Base-by-base conservation (phyloP, 2,888 invertebrate genomes). In the Scelioninae gen. 1 region DNA sequence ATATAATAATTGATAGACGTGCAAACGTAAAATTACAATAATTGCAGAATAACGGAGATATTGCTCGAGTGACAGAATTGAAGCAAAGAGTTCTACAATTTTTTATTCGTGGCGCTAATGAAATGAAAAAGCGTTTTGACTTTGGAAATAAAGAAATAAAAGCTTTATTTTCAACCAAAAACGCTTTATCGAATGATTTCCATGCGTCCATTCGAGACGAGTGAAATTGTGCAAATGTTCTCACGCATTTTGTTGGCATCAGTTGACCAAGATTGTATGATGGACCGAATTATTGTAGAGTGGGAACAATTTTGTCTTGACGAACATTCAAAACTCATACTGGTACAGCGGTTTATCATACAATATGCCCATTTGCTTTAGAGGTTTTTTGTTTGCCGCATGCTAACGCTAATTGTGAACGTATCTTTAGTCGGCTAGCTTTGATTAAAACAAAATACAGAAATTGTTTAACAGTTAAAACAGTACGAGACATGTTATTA, bases 351-450 rank as follows among this genome's bases (percentile, higher is more conserved):
- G 8, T 60, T n/a, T 60, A 43, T n/a, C 11, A 60, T n/a, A 23
- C 3, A n/a, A 60, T 60, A 9, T 40, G 43, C 6, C 60, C 47
- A 49, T 63, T 63, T 49, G 47, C 63, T 8, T 34, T 63, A 34
- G 63, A 63, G 32, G 16, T 63, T 1, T 11, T 63, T 32, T 63
- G 49, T 34, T 63, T 63, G n/a, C 63, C 63, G 11, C 63, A 60
- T 31, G 38, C 47, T 23, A 63, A 63, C 9, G 63, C 63, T 0
- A 23, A 49, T 5, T 56, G 56, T 16, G 43, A 60, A 45, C 29
- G 60, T 7, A 34, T 34, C 9, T 34, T 34, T 9, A 34, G 34
- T 9, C 5, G 9, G 5, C 5, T 34, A 9, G 9, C 34, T 34
- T 7, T 34, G 5, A 9, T 65, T 0, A 65, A 65, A 29, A 65